These are phyloP conservation scores for Metopia argyrocephala DNA, from an alignment of 2,888 invertebrate genomes.

Conservation along the genomic window DNA sequence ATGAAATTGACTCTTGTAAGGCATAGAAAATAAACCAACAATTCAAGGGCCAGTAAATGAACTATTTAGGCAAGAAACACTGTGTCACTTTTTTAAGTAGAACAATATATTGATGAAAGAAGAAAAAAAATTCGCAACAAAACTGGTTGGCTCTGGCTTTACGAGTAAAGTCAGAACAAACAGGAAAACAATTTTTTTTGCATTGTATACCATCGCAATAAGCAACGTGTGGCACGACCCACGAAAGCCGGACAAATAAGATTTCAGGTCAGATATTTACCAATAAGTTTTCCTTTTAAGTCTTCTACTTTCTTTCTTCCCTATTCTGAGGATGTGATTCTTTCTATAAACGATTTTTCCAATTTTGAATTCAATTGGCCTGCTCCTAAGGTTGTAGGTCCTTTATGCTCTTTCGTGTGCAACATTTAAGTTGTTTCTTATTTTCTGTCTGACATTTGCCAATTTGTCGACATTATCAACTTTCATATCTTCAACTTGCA, in stretches of 20 bases:
- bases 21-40: too few relatives aligned
- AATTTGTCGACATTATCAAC: background rate
- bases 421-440: background rate
- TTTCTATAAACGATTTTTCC: background rate
- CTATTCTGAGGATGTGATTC: background rate
- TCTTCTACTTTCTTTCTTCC: background rate
- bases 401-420: background rate
- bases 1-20: too few relatives aligned
- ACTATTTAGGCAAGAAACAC: too few relatives aligned
- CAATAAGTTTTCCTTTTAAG: background rate
- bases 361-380: background rate
- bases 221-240: constrained; percentile 19
- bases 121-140: too few relatives aligned
- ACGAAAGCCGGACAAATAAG: constrained; percentile 5
- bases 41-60: too few relatives aligned
- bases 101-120: too few relatives aligned
- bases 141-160: too few relatives aligned
- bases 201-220: too few relatives aligned
- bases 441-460: background rate
- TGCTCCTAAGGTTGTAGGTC: background rate
- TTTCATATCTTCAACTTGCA: background rate
- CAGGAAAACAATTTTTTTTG: too few relatives aligned
- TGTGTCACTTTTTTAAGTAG: too few relatives aligned
- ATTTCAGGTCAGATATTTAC: background rate
- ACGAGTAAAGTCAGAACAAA: too few relatives aligned